Evolutionary conservation across 1,140 invertebrate genomes (phyloP), one percentile per base, ranked within the genome.

Genomic region (Bombus pyrosoma): DNA sequence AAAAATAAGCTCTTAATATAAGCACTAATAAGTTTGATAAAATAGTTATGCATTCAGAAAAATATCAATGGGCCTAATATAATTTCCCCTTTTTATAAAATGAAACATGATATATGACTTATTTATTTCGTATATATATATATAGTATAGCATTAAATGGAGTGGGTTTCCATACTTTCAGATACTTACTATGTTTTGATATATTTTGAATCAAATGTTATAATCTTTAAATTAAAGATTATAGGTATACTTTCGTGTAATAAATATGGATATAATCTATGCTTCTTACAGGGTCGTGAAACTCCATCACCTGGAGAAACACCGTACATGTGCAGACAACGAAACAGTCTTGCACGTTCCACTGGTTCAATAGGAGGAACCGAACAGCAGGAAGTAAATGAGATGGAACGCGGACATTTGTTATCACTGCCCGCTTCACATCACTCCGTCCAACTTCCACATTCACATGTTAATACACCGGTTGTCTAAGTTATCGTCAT

Each of bases 231-330:
- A 66, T 18, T 32, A 32, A 66, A 66, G n/a, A 9, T 32, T 18
- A n/a, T 12, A 62, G 0, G 0, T 62, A n/a, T 15, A 32, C 6
- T n/a, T 66, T 66, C 15, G 18, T 68, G 18, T 12, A 68, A 68
- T 9, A 68, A 32, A 64, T 64, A 32, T 64, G 15, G 2, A 83
- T 68, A 62, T 73, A 64, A 37, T 15, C 3, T 76, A 5, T 28
- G 12, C 39, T 72, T 72, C 3, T 83, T 89, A 79, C 93, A 97
- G 97, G 97, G 97, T 90, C 96, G 96, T 91, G 97, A 97, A 92
- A 97, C 97, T 82, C 97, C 97, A 75, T 97, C 97, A 25, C 97
- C 97, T 37, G 96, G 96, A 37, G 97, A 97, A 88, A 97, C 97
- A 12, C 97, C 97, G 25, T 98, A 97, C 90, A 93, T 98, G 93